Conservation (phyloP, 2,888 invertebrate genomes). For the Drosophila paramelanica region DNA sequence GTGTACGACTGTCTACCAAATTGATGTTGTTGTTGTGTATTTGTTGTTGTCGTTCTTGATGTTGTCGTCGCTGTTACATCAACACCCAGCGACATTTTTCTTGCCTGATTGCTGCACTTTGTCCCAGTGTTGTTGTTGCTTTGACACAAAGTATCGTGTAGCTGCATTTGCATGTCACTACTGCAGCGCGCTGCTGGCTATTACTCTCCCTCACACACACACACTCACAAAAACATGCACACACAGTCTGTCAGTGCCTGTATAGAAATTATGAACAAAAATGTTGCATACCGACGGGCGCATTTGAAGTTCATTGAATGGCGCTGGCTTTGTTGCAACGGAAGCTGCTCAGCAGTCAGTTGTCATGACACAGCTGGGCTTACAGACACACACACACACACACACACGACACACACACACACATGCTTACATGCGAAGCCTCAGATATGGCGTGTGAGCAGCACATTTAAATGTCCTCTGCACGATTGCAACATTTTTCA, state of each 20-base stretch:
- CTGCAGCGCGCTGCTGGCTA: slow-evolving; percentile 34
- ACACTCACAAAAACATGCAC: neutral
- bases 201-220: slow-evolving; percentile 28
- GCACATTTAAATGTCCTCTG: slow-evolving; percentile 67
- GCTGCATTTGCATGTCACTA: slow-evolving; percentile 59
- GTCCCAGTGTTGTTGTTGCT: slow-evolving; percentile 52
- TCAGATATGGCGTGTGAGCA: slow-evolving; percentile 48
- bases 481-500: slow-evolving; percentile 77
- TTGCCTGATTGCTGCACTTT: slow-evolving; percentile 73
- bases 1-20: slow-evolving; percentile 41
- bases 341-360: slow-evolving; percentile 57
- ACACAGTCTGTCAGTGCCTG: slow-evolving; percentile 14
- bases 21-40: slow-evolving; percentile 19
- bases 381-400: slow-evolving; percentile 1
- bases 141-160: slow-evolving; percentile 79
- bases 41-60: slow-evolving; percentile 29
- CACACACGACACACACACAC: neutral
- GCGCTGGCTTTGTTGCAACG: slow-evolving; percentile 41
- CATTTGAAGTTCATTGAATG: slow-evolving; percentile 69
- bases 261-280: slow-evolving; percentile 72
- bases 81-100: slow-evolving; percentile 62
- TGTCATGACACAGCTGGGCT: slow-evolving; percentile 65
- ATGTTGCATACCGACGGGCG: slow-evolving; percentile 59
- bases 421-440: slow-evolving; percentile 19
- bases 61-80: slow-evolving; percentile 26